Evolutionary conservation across 2,113 vertebrate genomes (phyloP).

Genomic region (Clarias magur): DNA sequence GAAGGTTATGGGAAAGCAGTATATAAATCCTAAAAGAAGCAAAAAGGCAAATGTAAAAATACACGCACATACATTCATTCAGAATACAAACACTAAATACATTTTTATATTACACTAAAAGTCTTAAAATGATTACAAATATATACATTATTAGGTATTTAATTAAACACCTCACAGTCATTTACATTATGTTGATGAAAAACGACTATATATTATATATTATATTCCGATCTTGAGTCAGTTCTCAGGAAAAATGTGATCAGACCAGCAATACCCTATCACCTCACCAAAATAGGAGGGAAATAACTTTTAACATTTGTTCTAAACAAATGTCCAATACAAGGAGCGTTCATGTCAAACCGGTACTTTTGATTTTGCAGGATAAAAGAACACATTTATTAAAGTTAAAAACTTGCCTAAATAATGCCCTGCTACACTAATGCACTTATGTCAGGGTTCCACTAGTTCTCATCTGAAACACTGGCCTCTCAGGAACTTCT

Average conservation of each 20-base stretch:
- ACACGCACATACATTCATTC: background rate
- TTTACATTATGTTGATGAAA: background rate
- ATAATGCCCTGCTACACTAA: too few relatives aligned
- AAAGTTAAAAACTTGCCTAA: too few relatives aligned
- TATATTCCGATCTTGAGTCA: background rate
- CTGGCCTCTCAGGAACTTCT: too few relatives aligned
- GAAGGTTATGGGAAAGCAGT: conserved; percentile 92
- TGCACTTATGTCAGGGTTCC: too few relatives aligned
- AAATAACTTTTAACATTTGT: background rate
- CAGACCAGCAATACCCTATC: background rate
- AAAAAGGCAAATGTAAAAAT: conserved; percentile 40
- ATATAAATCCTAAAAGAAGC: conserved; percentile 81
- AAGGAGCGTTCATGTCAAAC: too few relatives aligned
- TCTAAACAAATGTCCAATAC: background rate
- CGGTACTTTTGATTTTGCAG: too few relatives aligned
- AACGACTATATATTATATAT: background rate
- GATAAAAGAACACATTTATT: too few relatives aligned
- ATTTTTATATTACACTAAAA: background rate
- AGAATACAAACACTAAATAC: background rate
- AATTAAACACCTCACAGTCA: background rate
- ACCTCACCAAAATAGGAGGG: background rate
- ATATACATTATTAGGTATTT: too few relatives aligned
- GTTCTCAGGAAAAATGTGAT: background rate
- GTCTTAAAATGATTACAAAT: background rate
- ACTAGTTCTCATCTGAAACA: too few relatives aligned